Percentiles rank a stretch among this genome's conserved stretches.
phyloP scores from a whole-genome alignment of 92 coral and sea anemone species.

The Epizoanthus illoricatus region DNA sequence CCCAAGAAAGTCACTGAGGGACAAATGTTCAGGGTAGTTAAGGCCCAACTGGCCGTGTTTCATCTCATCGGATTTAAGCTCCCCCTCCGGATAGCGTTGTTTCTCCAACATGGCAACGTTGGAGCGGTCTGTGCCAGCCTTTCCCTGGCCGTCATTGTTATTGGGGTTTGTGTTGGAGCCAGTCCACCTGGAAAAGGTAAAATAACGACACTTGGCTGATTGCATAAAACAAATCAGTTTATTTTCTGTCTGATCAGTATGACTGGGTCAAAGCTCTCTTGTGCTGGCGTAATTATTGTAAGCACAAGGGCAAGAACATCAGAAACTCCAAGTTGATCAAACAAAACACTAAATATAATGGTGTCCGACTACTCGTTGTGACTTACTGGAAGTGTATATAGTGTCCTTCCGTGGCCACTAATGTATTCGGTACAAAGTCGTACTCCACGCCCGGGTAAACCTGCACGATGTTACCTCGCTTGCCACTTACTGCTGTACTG shows the following conservation, averaged over 20 bases:
- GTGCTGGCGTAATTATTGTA: too few relatives aligned
- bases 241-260: too few relatives aligned
- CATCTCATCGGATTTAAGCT: slow-evolving; percentile 43
- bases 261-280: too few relatives aligned
- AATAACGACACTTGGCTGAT: too few relatives aligned
- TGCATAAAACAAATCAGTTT: too few relatives aligned
- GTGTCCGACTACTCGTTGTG: too few relatives aligned
- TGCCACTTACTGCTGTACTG: slow-evolving; percentile 91
- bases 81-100: slow-evolving; percentile 69
- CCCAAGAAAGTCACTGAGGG: slow-evolving; percentile 73
- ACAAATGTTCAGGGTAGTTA: slow-evolving; percentile 83
- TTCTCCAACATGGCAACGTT: slow-evolving; percentile 71
- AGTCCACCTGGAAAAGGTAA: slow-evolving; percentile 72
- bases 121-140: slow-evolving; percentile 94
- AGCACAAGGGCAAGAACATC: too few relatives aligned
- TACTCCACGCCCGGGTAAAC: slow-evolving; percentile 98
- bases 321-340: too few relatives aligned
- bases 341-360: too few relatives aligned
- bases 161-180: slow-evolving; percentile 98
- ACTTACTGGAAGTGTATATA: slow-evolving; percentile 95
- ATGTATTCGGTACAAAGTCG: slow-evolving; percentile 89
- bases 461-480: slow-evolving; percentile 98
- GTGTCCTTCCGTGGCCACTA: slow-evolving; percentile 71
- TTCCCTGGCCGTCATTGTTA: slow-evolving; percentile 97
- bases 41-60: slow-evolving; percentile 78